A percentile compares a stretch with the other conserved stretches of the same genome.
Conservation (phyloP, 1,140 invertebrate genomes). For the Himalopsyche phryganea region DNA sequence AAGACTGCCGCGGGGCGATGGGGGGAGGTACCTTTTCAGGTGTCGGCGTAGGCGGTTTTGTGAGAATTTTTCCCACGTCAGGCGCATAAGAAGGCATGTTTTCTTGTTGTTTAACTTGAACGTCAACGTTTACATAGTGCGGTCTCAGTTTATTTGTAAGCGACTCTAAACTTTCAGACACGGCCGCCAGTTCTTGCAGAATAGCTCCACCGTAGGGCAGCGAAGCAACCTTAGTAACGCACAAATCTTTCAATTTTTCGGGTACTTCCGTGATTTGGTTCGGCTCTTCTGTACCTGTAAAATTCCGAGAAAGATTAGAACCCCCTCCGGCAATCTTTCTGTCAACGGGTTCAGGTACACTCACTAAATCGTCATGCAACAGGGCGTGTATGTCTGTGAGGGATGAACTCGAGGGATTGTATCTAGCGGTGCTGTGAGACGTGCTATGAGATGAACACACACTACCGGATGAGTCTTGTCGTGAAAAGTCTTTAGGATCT, state of each 20-base stretch:
- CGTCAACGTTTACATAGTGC: background rate
- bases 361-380: constrained; percentile 41
- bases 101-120: background rate
- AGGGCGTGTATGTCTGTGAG: constrained; percentile 48
- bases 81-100: constrained; percentile 36
- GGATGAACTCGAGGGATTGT: constrained; percentile 49
- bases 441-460: constrained; percentile 44
- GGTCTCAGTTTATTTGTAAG: constrained; percentile 31
- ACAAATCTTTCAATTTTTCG: constrained; percentile 50
- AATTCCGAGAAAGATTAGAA: constrained; percentile 1
- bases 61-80: constrained; percentile 34
- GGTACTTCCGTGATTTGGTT: constrained; percentile 25
- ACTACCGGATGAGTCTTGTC: constrained; percentile 52
- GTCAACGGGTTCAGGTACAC: constrained; percentile 1
- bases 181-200: constrained; percentile 62
- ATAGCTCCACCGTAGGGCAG: constrained; percentile 63
- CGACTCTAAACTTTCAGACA: constrained; percentile 57
- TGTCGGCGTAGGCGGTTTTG: constrained; percentile 11
- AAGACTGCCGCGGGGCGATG: constrained; percentile 43
- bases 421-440: constrained; percentile 49
- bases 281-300: background rate
- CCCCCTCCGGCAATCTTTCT: background rate
- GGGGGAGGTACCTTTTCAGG: constrained; percentile 39
- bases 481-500: constrained; percentile 35
- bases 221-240: constrained; percentile 59